Conservation (phyloP, 2,888 invertebrate genomes). For the Apodemia hepburni region DNA sequence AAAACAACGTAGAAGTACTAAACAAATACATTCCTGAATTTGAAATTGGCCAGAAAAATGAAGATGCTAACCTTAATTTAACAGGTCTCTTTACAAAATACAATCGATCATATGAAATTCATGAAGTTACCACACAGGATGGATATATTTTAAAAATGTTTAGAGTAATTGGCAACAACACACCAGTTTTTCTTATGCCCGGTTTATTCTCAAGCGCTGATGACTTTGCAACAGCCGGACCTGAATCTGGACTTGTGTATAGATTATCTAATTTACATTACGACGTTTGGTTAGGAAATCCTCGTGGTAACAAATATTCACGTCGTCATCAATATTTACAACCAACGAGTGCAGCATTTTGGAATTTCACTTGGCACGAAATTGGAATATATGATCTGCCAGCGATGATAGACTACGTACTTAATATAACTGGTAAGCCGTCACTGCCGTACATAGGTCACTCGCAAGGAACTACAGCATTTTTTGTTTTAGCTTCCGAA, state of each 20-base stretch:
- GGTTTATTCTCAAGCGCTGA: constrained; percentile 84
- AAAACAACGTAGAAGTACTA: neutral
- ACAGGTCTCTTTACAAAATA: constrained; percentile 55
- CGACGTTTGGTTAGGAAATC: constrained; percentile 72
- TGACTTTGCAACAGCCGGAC: constrained; percentile 84
- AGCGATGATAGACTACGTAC: constrained; percentile 63
- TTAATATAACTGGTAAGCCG: constrained; percentile 49
- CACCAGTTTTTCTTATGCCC: constrained; percentile 79
- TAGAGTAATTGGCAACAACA: constrained; percentile 58
- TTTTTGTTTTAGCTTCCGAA: constrained; percentile 55
- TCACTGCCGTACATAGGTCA: constrained; percentile 63
- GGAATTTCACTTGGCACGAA: constrained; percentile 68
- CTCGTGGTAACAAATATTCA: constrained; percentile 64
- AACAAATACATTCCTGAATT: neutral
- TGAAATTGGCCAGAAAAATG: constrained; percentile 50
- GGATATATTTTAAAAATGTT: constrained; percentile 66
- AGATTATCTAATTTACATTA: constrained; percentile 58
- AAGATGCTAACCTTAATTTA: constrained; percentile 46
- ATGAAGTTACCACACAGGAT: constrained; percentile 61
- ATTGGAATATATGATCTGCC: constrained; percentile 65
- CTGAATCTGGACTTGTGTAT: constrained; percentile 70
- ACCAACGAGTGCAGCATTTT: constrained; percentile 56
- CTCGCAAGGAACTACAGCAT: constrained; percentile 54
- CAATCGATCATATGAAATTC: constrained; percentile 56
- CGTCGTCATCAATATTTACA: constrained; percentile 56